Evolutionary conservation across 2,113 vertebrate genomes (phyloP), one percentile per base, ranked within the genome.

Genomic region (Panthera leo): DNA sequence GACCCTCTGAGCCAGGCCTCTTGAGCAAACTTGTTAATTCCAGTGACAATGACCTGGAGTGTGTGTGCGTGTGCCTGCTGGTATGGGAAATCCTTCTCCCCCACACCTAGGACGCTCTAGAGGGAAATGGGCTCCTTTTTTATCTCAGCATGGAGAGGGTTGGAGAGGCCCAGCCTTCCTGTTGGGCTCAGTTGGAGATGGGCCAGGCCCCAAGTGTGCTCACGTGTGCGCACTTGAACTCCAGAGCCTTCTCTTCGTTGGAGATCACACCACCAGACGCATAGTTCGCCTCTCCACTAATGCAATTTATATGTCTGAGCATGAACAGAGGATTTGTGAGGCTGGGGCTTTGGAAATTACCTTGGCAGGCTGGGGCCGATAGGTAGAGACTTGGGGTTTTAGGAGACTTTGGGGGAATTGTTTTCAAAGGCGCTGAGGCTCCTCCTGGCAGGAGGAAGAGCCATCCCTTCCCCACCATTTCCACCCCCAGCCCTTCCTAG

Each of bases 241-340:
- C 31, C 91, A n/a, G 82, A 0, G 4, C 78, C 78, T 80, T 89
- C 45, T 95, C 48, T 83, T 93, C 63, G 71, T 78, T 5, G 1
- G 55, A 75, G 51, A 89, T 86, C 86, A 45, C 93, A 65, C 76
- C 45, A 65, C 36, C 58, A 87, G 91, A 48, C 0, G 1, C 79
- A 15, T 18, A 93, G 91, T 71, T 97, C 79, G 95, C 63, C 83
- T 97, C 48, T 95, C 94, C 13, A 53, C 87, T 94, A 97, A 97
- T 97, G 92, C 96, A 94, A 98, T 98, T 97, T 97, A 96, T 98
- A 98, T 98, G 98, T 97, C 98, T 98, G 97, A 97, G 96, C 98
- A 98, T 91, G 98, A 96, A 98, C 51, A 0, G 91, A 87, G 95
- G 97, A 98, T 98, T 97, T 98, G 95, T 29, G 89, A 97, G 85